Conservation (phyloP, 2,888 invertebrate genomes). For the Agonopterix arenella region DNA sequence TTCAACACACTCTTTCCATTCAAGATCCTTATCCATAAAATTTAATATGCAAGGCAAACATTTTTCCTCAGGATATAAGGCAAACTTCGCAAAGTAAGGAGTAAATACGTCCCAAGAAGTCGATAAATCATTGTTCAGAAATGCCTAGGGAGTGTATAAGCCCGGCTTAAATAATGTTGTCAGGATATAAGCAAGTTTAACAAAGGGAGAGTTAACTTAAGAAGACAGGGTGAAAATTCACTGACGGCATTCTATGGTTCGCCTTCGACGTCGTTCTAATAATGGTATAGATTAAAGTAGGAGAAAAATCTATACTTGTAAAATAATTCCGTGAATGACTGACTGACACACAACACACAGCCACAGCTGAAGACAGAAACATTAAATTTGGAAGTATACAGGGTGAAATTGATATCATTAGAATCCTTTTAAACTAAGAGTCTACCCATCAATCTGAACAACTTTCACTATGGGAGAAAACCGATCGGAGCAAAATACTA, state of each 20-base stretch:
- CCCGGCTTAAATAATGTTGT: conserved; percentile 52
- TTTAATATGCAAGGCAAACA: conserved; percentile 26
- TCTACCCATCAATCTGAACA: too few relatives aligned
- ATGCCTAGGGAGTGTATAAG: conserved; percentile 37
- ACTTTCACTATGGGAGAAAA: too few relatives aligned
- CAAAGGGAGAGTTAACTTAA: conserved; percentile 26
- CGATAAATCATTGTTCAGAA: conserved; percentile 59
- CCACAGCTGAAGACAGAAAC: too few relatives aligned
- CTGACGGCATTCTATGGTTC: not conserved
- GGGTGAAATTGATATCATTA: too few relatives aligned
- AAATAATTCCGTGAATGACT: too few relatives aligned
- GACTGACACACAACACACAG: too few relatives aligned
- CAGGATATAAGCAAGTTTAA: conserved; percentile 46
- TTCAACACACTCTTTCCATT: not conserved
- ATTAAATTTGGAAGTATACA: too few relatives aligned
- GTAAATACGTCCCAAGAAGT: conserved; percentile 46
- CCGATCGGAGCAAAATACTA: too few relatives aligned
- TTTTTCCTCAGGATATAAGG: conserved; percentile 24
- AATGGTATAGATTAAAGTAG: too few relatives aligned
- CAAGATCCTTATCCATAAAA: conserved; percentile 15
- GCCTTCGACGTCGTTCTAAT: too few relatives aligned
- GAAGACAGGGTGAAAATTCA: conserved; percentile 16
- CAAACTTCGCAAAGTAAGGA: conserved; percentile 34
- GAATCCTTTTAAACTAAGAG: too few relatives aligned
- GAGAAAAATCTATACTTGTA: too few relatives aligned